These are phyloP conservation scores for Pseudorasbora parva DNA, from an alignment of 2,113 vertebrate species.

Conservation along the genomic window DNA sequence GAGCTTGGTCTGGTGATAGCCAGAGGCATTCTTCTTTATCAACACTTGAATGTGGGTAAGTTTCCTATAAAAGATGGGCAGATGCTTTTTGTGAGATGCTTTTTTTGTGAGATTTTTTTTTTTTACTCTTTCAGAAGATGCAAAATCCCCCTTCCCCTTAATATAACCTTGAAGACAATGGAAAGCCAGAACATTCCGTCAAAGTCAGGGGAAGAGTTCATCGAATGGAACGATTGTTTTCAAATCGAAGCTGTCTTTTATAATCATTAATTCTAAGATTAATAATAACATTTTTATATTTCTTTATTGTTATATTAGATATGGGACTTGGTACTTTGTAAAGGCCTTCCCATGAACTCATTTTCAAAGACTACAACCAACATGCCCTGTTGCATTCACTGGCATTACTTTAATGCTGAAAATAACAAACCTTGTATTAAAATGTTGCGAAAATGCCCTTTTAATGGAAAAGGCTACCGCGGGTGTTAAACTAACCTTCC, in stretches of 20 bases:
- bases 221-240: not conserved
- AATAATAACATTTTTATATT: not conserved
- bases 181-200: too few species aligned
- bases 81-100: too few species aligned
- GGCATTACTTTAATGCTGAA: constrained; percentile 15
- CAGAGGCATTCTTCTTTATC: too few species aligned
- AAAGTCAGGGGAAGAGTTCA: not conserved
- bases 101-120: too few species aligned
- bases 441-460: constrained; percentile 15
- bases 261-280: not conserved
- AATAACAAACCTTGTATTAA: constrained; percentile 26
- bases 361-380: constrained; percentile 18
- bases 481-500: not conserved
- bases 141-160: too few species aligned
- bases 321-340: not conserved
- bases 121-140: too few species aligned
- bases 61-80: too few species aligned
- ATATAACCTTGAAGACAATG: too few species aligned
- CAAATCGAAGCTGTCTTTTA: not conserved
- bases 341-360: not conserved
- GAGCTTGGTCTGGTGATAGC: too few species aligned
- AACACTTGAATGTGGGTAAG: too few species aligned
- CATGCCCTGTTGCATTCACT: constrained; percentile 15
- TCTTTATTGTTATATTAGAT: not conserved
- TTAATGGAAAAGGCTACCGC: constrained; percentile 24